Base-by-base conservation (phyloP, 1,140 invertebrate genomes). In the Trichonephila clavata region DNA sequence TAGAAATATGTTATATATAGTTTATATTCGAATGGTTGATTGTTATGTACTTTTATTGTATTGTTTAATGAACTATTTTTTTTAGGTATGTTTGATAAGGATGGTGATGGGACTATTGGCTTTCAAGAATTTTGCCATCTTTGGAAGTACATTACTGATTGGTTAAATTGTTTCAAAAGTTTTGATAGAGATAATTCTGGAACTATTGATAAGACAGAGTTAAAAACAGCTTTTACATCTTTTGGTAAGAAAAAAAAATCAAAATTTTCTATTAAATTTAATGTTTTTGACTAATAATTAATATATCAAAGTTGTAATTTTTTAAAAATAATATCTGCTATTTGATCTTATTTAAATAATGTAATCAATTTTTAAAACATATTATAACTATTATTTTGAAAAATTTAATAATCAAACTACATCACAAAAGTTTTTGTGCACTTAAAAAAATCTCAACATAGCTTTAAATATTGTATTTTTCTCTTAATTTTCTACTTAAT, bases 111-210 rank as follows among this genome's bases (percentile, higher is more conserved):
- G 27, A 98, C 98, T 2, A 98, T 99, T 86, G 98, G 97, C 94
- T 99, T 99, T 96, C 97, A 99, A 95, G 99, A 99, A 96, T 99
- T 99, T 96, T 97, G 97, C 63, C 97, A 98, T 13, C 96, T 99
- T 1, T 99, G 99, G 99, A 99, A 99, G 95, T 99, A 99, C 96
- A 98, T 99, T 0, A 98, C 98, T 27, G 98, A 99, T 95, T 99
- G 99, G 99, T 98, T 99, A 95, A 98, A 97, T 94, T 99, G 98
- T 95, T 99, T 99, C 96, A 97, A 98, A 92, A 98, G 97, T 4
- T 99, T 99, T 96, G 99, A 99, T 95, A 96, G 97, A 68, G 99
- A 99, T 95, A 98, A 98, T 95, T 99, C 98, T 27, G 94, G 94
- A 27, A 98, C 98, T 95, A 99, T 99, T 94, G 98, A 99, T 96